Percentiles rank a stretch among this genome's conserved stretches.
These are phyloP conservation scores for Suricata suricatta DNA, from an alignment of 2,113 vertebrate genomes.

Conservation along the genomic window DNA sequence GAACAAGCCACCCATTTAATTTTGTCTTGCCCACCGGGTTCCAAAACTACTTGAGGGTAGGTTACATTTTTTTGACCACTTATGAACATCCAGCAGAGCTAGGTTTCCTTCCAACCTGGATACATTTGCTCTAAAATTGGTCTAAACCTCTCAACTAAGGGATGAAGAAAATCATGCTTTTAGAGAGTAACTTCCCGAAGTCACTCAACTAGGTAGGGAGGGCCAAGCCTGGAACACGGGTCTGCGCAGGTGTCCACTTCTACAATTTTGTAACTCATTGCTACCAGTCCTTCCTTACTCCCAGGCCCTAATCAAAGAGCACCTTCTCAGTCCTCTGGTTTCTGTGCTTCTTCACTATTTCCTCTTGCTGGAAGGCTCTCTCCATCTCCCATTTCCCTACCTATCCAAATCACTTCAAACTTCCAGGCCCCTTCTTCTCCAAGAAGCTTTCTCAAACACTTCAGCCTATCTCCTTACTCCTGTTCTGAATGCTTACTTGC, in stretches of 20 bases:
- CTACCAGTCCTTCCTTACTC: not conserved
- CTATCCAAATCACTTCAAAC: not conserved
- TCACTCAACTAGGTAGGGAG: not conserved
- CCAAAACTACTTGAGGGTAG: not conserved
- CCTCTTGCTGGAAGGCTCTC: not conserved
- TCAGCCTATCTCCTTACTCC: not conserved
- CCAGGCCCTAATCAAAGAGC: not conserved
- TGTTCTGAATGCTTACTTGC: not conserved
- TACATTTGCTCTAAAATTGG: not conserved
- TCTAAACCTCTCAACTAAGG: not conserved
- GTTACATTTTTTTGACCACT: not conserved
- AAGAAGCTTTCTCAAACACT: not conserved
- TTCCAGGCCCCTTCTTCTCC: not conserved
- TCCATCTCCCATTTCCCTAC: not conserved
- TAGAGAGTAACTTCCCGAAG: not conserved
- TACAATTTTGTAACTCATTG: not conserved
- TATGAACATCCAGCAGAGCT: not conserved
- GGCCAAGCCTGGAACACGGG: not conserved
- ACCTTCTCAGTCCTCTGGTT: not conserved
- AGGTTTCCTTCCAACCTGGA: not conserved
- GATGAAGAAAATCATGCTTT: slow-evolving; percentile 1
- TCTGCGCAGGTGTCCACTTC: not conserved
- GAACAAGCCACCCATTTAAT: slow-evolving; percentile 1
- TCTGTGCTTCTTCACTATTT: not conserved
- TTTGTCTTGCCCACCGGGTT: not conserved